Percentiles rank a stretch among this genome's conserved stretches.
These are phyloP conservation scores for Platorchestia sp. DNA, from an alignment of 1,140 invertebrate species.

Conservation along the genomic window DNA sequence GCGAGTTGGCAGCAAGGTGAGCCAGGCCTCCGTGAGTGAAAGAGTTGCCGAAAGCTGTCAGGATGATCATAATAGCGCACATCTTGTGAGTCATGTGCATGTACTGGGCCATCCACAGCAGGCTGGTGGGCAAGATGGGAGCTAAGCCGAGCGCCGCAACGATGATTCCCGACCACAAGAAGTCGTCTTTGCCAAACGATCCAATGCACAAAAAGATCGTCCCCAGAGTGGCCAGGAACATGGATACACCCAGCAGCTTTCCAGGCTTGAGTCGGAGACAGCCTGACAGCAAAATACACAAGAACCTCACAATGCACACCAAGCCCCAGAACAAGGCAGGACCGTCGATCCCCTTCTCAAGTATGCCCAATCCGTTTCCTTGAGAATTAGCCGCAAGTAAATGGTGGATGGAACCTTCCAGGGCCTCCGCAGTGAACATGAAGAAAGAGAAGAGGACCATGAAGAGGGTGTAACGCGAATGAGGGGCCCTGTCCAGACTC, in stretches of 20 bases:
- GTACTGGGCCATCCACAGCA: conserved; percentile 73
- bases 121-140: conserved; percentile 73
- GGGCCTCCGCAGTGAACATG: conserved; percentile 72
- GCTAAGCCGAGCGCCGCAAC: conserved; percentile 73
- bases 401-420: conserved; percentile 73
- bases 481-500: conserved; percentile 57
- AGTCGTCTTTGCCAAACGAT: conserved; percentile 68
- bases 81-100: conserved; percentile 73
- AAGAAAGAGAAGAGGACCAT: conserved; percentile 72
- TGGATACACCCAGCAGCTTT: conserved; percentile 71
- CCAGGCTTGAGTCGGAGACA: conserved; percentile 70
- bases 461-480: conserved; percentile 68
- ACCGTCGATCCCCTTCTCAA: conserved; percentile 70
- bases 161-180: conserved; percentile 69
- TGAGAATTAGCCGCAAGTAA: conserved; percentile 58
- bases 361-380: conserved; percentile 68
- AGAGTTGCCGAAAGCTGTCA: conserved; percentile 72
- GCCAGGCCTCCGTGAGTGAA: conserved; percentile 62
- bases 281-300: conserved; percentile 71
- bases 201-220: conserved; percentile 70
- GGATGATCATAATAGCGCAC: conserved; percentile 73
- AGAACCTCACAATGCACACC: conserved; percentile 72
- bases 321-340: conserved; percentile 74
- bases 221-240: conserved; percentile 71
- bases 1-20: conserved; percentile 58